These are phyloP conservation scores for Drosophila bocqueti DNA, from an alignment of 1,140 invertebrate genomes.

Conservation along the genomic window DNA sequence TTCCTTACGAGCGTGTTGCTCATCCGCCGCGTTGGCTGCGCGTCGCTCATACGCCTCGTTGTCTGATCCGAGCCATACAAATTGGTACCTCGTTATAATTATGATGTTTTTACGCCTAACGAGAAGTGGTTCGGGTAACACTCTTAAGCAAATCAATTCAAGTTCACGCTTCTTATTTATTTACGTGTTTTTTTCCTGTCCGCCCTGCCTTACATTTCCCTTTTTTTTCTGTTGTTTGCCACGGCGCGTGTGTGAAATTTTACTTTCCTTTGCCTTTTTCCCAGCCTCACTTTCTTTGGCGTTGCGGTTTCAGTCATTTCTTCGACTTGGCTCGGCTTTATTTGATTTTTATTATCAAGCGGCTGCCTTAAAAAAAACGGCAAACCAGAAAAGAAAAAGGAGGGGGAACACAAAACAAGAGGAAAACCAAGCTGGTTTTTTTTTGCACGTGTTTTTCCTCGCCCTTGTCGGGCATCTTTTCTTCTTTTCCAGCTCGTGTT, in stretches of 20 bases:
- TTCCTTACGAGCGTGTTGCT: conserved; percentile 49
- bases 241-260: conserved; percentile 65
- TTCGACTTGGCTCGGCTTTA: conserved; percentile 58
- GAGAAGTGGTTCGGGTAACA: conserved; percentile 10
- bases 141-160: conserved; percentile 76
- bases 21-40: conserved; percentile 66
- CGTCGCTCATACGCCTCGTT: conserved; percentile 68
- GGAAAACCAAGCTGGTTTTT: conserved; percentile 23
- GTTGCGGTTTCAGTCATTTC: conserved; percentile 49
- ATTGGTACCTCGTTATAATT: conserved; percentile 80
- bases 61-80: conserved; percentile 53
- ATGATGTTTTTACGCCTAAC: conserved; percentile 73
- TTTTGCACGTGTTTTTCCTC: conserved; percentile 41
- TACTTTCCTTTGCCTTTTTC: conserved; percentile 54
- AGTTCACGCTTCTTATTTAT: conserved; percentile 73
- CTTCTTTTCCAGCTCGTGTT: conserved; percentile 52
- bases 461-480: conserved; percentile 45
- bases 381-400: neutral
- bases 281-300: conserved; percentile 27
- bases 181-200: conserved; percentile 33
- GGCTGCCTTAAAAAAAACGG: conserved; percentile 21
- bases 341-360: conserved; percentile 77
- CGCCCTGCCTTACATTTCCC: neutral
- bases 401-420: conserved; percentile 18
- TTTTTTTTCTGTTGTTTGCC: conserved; percentile 26